These are phyloP conservation scores for Noctua janthe DNA, from an alignment of 2,888 invertebrate genomes.

Conservation along the genomic window DNA sequence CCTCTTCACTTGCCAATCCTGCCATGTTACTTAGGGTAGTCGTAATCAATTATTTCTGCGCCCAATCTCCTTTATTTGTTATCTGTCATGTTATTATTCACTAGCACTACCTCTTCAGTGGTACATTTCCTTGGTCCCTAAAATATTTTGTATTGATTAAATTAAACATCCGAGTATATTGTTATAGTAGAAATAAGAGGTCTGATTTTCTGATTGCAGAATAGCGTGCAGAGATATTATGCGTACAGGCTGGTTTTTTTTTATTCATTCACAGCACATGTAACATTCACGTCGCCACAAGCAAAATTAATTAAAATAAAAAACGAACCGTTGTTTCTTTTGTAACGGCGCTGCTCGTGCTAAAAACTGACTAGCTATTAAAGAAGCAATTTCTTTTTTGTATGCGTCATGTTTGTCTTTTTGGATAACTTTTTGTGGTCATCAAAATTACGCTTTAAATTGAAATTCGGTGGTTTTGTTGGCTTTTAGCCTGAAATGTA, in stretches of 20 bases:
- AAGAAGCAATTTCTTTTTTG: slow-evolving; percentile 73
- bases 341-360: slow-evolving; percentile 61
- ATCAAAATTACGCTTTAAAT: slow-evolving; percentile 70
- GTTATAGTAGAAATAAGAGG: background rate
- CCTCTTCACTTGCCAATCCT: background rate
- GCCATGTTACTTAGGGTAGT: background rate
- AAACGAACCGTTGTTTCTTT: slow-evolving; percentile 60
- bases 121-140: background rate
- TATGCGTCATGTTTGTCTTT: slow-evolving; percentile 63
- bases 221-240: slow-evolving; percentile 48
- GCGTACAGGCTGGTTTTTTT: slow-evolving; percentile 35
- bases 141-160: background rate
- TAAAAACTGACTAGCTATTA: slow-evolving; percentile 65
- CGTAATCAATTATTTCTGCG: background rate
- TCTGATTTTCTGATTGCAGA: slow-evolving; percentile 48
- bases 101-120: background rate
- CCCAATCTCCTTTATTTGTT: background rate
- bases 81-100: background rate
- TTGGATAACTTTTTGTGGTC: slow-evolving; percentile 67
- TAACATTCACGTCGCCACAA: slow-evolving; percentile 47
- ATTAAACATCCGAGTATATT: background rate
- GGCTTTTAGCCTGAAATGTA: slow-evolving; percentile 61
- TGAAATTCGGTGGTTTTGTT: slow-evolving; percentile 71
- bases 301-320: slow-evolving; percentile 66
- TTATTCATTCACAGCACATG: slow-evolving; percentile 41